These are phyloP conservation scores for Pachydiplax longipennis DNA, from an alignment of 2,888 invertebrate genomes.

Conservation along the genomic window DNA sequence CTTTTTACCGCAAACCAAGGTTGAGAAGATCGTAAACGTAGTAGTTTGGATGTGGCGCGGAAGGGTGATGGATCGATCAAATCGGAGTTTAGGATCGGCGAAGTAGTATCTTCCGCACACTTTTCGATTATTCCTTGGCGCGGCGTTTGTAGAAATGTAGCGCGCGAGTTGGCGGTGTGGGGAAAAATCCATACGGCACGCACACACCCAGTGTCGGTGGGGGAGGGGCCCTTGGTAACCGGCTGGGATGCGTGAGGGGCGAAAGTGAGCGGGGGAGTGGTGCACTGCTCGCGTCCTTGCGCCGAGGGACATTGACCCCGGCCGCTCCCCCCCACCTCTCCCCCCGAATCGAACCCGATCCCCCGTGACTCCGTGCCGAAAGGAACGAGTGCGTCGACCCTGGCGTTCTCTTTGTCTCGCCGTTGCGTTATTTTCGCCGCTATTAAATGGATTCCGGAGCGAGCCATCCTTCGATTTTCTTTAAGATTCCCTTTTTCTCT, in stretches of 20 bases:
- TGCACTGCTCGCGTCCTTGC: slow-evolving; percentile 60
- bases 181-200: slow-evolving; percentile 38
- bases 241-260: slow-evolving; percentile 15
- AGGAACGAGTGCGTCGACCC: not conserved
- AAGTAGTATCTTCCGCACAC: not conserved
- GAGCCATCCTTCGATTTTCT: not conserved
- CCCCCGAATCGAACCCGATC: not conserved
- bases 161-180: not conserved
- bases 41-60: too few species aligned
- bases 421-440: not conserved
- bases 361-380: not conserved
- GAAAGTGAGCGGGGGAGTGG: slow-evolving; percentile 54
- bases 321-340: slow-evolving; percentile 49
- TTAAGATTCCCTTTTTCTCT: not conserved
- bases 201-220: not conserved
- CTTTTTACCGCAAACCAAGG: too few species aligned
- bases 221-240: not conserved
- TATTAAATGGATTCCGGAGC: not conserved
- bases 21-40: too few species aligned
- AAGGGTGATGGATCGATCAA: too few species aligned
- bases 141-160: not conserved
- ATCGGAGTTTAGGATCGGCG: not conserved
- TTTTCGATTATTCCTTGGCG: not conserved
- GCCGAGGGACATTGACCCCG: slow-evolving; percentile 60
- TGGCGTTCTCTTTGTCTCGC: not conserved